Evolutionary conservation across 2,797 vertebrate species (phyloP).

Genomic region (Sebastolobus altivelis): DNA sequence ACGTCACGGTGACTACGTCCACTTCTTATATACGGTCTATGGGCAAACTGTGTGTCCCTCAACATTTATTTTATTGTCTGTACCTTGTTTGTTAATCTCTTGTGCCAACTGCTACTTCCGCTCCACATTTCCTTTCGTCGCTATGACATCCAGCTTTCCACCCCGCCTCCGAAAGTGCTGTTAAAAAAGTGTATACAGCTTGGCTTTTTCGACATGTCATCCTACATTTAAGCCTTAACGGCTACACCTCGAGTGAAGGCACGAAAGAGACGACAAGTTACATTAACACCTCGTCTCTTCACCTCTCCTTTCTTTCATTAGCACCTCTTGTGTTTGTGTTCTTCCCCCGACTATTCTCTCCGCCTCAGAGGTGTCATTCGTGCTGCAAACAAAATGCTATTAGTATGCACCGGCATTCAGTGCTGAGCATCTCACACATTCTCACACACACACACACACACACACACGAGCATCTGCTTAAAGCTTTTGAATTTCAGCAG

Average conservation of each 20-base stretch:
- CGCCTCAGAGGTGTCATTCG: constrained; percentile 69
- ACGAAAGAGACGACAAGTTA: constrained; percentile 31
- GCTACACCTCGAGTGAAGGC: constrained; percentile 51
- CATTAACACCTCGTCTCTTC: constrained; percentile 61
- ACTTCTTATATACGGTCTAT: too few relatives aligned
- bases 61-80: not conserved
- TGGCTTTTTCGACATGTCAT: constrained; percentile 3
- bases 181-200: not conserved
- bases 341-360: constrained; percentile 58
- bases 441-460: not conserved
- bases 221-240: constrained; percentile 40
- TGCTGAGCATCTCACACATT: constrained; percentile 28
- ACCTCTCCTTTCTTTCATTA: constrained; percentile 67
- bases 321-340: constrained; percentile 64
- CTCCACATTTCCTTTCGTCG: not conserved
- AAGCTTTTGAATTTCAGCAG: constrained; percentile 53
- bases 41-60: not conserved
- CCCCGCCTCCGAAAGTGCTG: not conserved
- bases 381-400: constrained; percentile 67
- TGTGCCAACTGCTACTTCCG: not conserved
- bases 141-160: not conserved
- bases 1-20: too few relatives aligned
- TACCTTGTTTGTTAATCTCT: not conserved
- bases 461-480: constrained; percentile 43
- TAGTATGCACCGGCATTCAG: constrained; percentile 68